These are phyloP conservation scores for Linepithema humile DNA, from an alignment of 1,140 invertebrate species.

Conservation along the genomic window DNA sequence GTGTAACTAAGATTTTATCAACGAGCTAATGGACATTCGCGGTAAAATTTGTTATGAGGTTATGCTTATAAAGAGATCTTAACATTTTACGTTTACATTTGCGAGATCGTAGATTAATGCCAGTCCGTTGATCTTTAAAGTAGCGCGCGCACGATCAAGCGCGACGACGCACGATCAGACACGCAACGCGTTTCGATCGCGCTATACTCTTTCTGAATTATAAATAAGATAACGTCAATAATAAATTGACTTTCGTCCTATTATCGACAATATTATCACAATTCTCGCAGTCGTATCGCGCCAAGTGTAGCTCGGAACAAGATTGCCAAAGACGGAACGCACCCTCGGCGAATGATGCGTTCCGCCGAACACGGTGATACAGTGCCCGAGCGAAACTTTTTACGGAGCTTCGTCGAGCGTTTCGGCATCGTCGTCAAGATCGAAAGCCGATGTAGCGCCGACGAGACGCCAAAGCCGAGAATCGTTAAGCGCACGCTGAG, in stretches of 20 bases:
- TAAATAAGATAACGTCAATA: constrained; percentile 11
- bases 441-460: not conserved
- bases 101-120: constrained; percentile 27
- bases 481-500: not conserved
- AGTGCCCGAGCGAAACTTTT: no score
- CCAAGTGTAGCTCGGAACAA: not conserved
- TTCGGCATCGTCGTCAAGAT: not conserved
- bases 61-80: constrained; percentile 1
- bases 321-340: not conserved
- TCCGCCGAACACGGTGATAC: no score
- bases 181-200: not conserved
- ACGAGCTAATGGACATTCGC: constrained; percentile 4
- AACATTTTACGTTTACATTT: not conserved
- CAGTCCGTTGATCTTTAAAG: not conserved
- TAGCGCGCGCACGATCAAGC: not conserved
- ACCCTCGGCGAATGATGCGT: not conserved
- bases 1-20: constrained; percentile 8
- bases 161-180: not conserved
- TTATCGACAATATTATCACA: constrained; percentile 15
- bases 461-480: not conserved
- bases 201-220: not conserved
- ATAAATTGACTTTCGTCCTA: not conserved
- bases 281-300: not conserved
- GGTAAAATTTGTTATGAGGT: not conserved
- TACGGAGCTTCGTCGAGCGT: not conserved